Evolutionary conservation across 92 coral and sea anemone species (phyloP).

Genomic region (Parazoanthus swiftii): DNA sequence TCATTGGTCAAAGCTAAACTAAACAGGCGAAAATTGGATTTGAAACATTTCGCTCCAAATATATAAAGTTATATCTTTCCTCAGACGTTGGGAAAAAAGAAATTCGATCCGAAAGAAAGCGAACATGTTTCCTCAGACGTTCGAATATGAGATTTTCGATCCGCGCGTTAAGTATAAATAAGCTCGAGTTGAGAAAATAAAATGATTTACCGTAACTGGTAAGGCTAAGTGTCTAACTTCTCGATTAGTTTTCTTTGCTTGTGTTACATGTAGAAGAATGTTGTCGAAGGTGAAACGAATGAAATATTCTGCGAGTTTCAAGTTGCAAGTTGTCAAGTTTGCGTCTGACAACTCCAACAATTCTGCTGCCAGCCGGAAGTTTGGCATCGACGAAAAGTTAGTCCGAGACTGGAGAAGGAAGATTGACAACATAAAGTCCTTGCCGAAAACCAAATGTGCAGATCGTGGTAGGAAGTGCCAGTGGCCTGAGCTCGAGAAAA

Average conservation of each 20-base stretch:
- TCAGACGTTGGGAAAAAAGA: background rate
- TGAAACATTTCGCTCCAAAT: no score
- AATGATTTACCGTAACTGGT: slow-evolving; percentile 17
- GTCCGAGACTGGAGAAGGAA: slow-evolving; percentile 55
- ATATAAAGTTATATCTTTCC: background rate
- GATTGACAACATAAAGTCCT: slow-evolving; percentile 38
- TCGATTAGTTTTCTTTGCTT: slow-evolving; percentile 14
- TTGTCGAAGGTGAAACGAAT: slow-evolving; percentile 10
- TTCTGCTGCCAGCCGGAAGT: slow-evolving; percentile 60
- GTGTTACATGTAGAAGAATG: slow-evolving; percentile 8
- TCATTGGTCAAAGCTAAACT: slow-evolving; percentile 26
- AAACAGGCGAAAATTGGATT: no score
- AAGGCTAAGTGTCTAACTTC: slow-evolving; percentile 17
- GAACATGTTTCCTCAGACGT: slow-evolving; percentile 19
- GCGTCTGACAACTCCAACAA: slow-evolving; percentile 45
- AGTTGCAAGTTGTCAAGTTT: slow-evolving; percentile 51
- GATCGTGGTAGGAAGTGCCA: slow-evolving; percentile 61
- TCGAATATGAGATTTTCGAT: slow-evolving; percentile 12
- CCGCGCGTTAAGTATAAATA: background rate
- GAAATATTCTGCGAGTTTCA: slow-evolving; percentile 54
- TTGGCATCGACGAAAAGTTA: slow-evolving; percentile 53
- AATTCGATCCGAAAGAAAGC: slow-evolving; percentile 7
- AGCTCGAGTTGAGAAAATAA: slow-evolving; percentile 12
- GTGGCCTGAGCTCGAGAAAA: slow-evolving; percentile 65
- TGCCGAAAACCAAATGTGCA: slow-evolving; percentile 49